Evolutionary conservation across 2,113 vertebrate genomes (phyloP).

Genomic region (Helogale parvula): DNA sequence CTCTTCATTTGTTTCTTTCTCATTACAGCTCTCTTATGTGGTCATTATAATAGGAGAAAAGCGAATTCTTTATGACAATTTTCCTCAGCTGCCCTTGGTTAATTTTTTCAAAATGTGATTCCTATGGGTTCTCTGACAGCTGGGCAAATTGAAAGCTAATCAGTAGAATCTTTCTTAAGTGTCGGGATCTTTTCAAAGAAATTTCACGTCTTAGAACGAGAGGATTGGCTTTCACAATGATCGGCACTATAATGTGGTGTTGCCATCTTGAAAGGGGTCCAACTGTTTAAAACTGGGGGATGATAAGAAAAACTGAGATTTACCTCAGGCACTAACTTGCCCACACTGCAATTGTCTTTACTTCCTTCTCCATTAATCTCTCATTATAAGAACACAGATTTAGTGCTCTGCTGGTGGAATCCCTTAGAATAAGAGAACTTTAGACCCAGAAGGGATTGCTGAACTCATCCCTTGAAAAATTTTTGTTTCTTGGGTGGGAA

Average conservation of each 20-base stretch:
- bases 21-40: conserved; percentile 50
- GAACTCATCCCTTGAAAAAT: neutral
- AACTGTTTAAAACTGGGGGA: conserved; percentile 34
- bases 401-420: neutral
- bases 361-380: neutral
- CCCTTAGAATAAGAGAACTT: neutral
- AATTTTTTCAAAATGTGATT: conserved; percentile 71
- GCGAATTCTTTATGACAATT: conserved; percentile 42
- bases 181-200: conserved; percentile 52
- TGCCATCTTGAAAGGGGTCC: conserved; percentile 20
- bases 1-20: conserved; percentile 61
- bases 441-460: neutral
- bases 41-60: conserved; percentile 63
- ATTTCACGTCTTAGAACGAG: neutral
- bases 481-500: neutral
- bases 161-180: conserved; percentile 25
- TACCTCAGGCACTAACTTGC: neutral
- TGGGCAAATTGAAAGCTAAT: conserved; percentile 65
- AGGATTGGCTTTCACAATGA: conserved; percentile 18
- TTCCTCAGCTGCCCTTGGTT: conserved; percentile 66
- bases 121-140: conserved; percentile 33
- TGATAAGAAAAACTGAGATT: conserved; percentile 41
- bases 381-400: neutral
- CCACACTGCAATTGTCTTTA: neutral
- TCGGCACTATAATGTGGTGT: neutral